Conservation (phyloP, 1,140 invertebrate genomes). For the Calephelis virginiensis region DNA sequence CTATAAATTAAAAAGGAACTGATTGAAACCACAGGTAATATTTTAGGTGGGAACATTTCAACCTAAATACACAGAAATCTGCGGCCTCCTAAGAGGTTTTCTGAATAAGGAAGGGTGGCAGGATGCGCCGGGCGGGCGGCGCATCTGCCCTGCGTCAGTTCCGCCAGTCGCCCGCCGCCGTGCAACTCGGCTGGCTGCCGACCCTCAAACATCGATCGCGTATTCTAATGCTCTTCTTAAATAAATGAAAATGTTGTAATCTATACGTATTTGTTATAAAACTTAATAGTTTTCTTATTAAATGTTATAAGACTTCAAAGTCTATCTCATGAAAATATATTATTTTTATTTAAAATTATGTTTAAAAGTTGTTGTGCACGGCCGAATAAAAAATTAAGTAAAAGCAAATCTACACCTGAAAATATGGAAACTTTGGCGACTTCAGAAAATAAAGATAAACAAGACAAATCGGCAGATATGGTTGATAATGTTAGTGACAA, state of each 20-base stretch:
- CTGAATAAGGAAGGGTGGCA: constrained; percentile 44
- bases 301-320: constrained; percentile 40
- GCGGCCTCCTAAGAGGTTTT: constrained; percentile 40
- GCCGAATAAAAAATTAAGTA: constrained; percentile 70
- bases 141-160: constrained; percentile 75
- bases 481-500: constrained; percentile 11
- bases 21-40: too few relatives aligned
- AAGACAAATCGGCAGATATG: constrained; percentile 29
- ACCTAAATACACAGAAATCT: constrained; percentile 26
- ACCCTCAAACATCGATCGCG: constrained; percentile 22
- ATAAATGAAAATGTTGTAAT: constrained; percentile 33
- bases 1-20: too few relatives aligned
- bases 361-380: constrained; percentile 78
- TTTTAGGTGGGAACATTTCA: background rate
- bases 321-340: constrained; percentile 38
- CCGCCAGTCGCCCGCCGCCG: constrained; percentile 73
- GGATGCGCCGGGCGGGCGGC: constrained; percentile 67
- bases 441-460: constrained; percentile 27
- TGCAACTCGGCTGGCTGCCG: constrained; percentile 65
- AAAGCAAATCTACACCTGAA: constrained; percentile 66
- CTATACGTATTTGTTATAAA: constrained; percentile 26
- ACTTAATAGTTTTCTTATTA: constrained; percentile 34
- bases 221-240: constrained; percentile 3
- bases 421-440: constrained; percentile 48
- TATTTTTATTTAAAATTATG: constrained; percentile 61